Percentiles rank a stretch among this genome's conserved stretches.
Evolutionary conservation across 2,888 invertebrate genomes (phyloP).

Genomic region (Zygogramma bicolorata): DNA sequence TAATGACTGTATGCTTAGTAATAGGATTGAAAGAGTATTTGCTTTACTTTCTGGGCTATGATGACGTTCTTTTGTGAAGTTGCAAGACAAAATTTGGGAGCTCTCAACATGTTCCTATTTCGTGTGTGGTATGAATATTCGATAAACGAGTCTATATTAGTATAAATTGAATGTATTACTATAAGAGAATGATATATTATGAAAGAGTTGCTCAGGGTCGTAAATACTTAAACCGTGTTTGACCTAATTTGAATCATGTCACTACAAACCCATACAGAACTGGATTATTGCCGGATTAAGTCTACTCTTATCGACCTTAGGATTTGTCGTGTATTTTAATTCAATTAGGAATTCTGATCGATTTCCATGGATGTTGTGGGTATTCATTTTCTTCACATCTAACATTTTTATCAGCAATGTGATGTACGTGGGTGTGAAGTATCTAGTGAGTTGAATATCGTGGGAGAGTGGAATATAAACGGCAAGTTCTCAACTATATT

Average conservation of each 20-base stretch:
- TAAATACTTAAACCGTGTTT: background rate
- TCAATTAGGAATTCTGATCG: conserved; percentile 44
- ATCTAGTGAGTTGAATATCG: background rate
- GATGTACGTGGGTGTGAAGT: conserved; percentile 16
- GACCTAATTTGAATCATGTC: background rate
- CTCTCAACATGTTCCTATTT: too few species aligned
- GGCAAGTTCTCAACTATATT: too few species aligned
- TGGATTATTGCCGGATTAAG: conserved; percentile 15
- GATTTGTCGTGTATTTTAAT: conserved; percentile 40
- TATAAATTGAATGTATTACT: too few species aligned
- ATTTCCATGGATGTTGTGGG: conserved; percentile 33
- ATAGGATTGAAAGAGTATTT: too few species aligned
- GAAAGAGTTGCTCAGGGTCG: background rate
- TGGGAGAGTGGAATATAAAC: background rate
- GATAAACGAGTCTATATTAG: too few species aligned
- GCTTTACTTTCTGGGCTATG: too few species aligned
- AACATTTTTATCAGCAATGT: conserved; percentile 15
- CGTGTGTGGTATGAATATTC: too few species aligned
- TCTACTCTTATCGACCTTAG: conserved; percentile 12
- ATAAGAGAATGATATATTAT: too few species aligned
- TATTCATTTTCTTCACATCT: conserved; percentile 30
- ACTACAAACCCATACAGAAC: background rate
- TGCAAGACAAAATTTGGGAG: too few species aligned
- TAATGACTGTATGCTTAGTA: too few species aligned
- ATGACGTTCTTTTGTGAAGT: too few species aligned